Base-by-base conservation (phyloP, 2,113 vertebrate species). In the Tenebrosternarchus preto region DNA sequence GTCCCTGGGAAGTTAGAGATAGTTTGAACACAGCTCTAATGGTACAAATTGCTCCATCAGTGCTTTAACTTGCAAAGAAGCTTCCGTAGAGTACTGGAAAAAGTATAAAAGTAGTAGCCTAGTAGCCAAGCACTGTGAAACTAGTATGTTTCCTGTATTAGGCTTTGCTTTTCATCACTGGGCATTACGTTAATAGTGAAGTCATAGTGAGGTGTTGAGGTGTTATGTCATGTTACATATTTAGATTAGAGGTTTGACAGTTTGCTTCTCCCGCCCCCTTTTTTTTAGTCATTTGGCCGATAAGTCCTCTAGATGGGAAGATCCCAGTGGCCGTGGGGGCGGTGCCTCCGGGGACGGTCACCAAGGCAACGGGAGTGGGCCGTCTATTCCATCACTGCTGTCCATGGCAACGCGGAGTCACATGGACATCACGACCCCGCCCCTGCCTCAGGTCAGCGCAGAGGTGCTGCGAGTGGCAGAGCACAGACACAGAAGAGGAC, bases 381-480 rank as follows among this genome's bases (percentile, higher is more conserved):
- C 94, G 60, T 92, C 94, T 86, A 97, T 96, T 90, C 96, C 95
- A 31, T 97, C 96, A 81, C 90, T 97, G 87, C 90, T 97, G 67
- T 97, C 96, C 86, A 96, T 96, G 95, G 94, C 95, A 76, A 96
- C 96, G 0, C 92, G 95, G 71, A 96, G 93, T 92, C 96, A 96
- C 90, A 95, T 96, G 94, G 95, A 96, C 88, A 95, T 97, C 85
- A 97, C 96, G 84, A 97, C 95, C 22, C 96, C 95, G 20, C 96
- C 95, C 46, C 90, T 96, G 88, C 96, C 96, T 78, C 93, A 94
- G 82, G 94, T 97, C 78, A 95, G 95, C 69, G 94, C 95, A 7
- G 95, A 97, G 91, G 96, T 96, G 84, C 92, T 97, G 72, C 91
- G 95, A 67, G 95, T 97, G 86, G 95, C 95, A 0, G 95, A 97